Evolutionary conservation across 1,140 invertebrate genomes (phyloP), one percentile per base, ranked within the genome.

Genomic region (Hyles euphorbiae): DNA sequence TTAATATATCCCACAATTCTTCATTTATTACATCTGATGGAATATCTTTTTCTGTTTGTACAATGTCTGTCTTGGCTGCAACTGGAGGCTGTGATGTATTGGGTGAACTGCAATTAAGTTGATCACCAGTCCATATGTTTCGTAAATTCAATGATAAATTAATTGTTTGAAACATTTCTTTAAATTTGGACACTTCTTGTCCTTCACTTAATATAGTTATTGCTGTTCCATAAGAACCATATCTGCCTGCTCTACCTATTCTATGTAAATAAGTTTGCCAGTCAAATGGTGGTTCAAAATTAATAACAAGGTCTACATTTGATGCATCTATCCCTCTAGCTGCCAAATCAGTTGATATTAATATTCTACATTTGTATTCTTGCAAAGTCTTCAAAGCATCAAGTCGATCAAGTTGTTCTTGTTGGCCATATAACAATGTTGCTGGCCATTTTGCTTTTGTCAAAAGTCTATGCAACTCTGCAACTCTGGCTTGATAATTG

Each of bases 221-320:
- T 32, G 94, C 92, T 52, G 93, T 91, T 57, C 95, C 96, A 74
- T 91, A 90, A 11, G 94, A 93, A 1, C 96, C 96, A 90, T 94
- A 99, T 68, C 98, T 91, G 1, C 98, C 98, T 54, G 97, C 97
- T 72, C 98, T 91, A 5, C 98, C 98, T 76, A 98, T 97, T 79
- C 98, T 91, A 89, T 99, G 98, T 60, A 99, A 91, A 91, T 99
- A 99, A 3, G 96, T 98, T 56, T 96, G 93, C 69, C 92, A 90
- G 77, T 97, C 94, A 53, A 69, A 74, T 2, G 98, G 97, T 46
- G 95, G 79, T 81, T 99, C 98, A 72, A 99, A 91, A 88, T 99
- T 99, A 7, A 99, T 92, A 1, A 99, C 94, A 47, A 99, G 88
- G 90, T 99, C 96, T 5, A 99, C 94, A 90, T 97, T 95, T 55